Percentiles rank a stretch among this genome's conserved stretches.
Evolutionary conservation across 2,113 vertebrate genomes (phyloP).

Genomic region (Rhinolophus ferrumequinum): DNA sequence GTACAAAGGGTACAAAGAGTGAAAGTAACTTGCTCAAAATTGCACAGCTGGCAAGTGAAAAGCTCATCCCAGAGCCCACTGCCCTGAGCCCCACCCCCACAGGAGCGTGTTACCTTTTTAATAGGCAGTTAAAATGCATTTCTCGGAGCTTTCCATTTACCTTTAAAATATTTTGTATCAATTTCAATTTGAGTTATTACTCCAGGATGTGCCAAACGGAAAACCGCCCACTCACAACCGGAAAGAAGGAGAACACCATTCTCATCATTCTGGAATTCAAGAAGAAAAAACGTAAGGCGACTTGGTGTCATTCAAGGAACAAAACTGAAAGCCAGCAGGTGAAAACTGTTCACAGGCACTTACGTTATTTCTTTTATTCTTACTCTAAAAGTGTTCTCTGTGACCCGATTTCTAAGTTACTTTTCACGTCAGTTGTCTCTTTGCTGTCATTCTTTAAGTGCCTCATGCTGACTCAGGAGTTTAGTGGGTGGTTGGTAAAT

Average conservation of each 20-base stretch:
- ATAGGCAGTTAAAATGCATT: accelerated
- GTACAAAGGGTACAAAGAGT: background rate
- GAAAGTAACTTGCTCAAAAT: background rate
- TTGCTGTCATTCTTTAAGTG: background rate
- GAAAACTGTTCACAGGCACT: accelerated
- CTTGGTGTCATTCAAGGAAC: no score
- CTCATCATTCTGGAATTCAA: slow-evolving; percentile 81
- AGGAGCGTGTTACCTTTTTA: accelerated
- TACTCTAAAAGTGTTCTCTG: accelerated
- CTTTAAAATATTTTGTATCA: slow-evolving; percentile 91
- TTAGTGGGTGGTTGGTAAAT: no score
- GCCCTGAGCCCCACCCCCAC: background rate
- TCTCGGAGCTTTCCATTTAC: slow-evolving; percentile 66
- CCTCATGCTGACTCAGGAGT: accelerated
- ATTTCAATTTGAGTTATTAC: slow-evolving; percentile 88
- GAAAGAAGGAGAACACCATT: slow-evolving; percentile 85
- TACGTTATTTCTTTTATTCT: background rate
- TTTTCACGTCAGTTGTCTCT: no score
- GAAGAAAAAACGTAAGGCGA: background rate
- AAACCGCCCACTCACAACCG: slow-evolving; percentile 90
- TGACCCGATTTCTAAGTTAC: background rate
- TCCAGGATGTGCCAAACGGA: slow-evolving; percentile 88
- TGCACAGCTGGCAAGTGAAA: no score
- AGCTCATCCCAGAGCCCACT: no score
- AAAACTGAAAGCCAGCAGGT: no score